phyloP scores from a whole-genome alignment of 2,797 vertebrate genomes.

The Hylomyscus alleni region DNA sequence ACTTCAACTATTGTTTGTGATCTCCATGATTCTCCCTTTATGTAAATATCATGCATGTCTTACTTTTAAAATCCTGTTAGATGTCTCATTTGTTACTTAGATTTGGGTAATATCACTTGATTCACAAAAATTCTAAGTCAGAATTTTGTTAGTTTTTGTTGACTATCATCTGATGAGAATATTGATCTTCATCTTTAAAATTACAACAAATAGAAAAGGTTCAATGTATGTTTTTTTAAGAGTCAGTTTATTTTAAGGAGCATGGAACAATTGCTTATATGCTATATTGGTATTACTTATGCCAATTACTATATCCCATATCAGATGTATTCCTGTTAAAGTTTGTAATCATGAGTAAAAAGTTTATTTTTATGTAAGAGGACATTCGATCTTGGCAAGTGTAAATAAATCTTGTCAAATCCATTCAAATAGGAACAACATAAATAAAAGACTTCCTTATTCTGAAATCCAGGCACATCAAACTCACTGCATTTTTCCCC shows the following conservation, averaged over 20 bases:
- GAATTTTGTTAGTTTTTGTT: constrained; percentile 33
- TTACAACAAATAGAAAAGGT: background rate
- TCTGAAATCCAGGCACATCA: background rate
- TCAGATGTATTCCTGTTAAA: background rate
- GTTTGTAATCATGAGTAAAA: background rate
- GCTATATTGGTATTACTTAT: background rate
- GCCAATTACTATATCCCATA: background rate
- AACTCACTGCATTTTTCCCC: background rate
- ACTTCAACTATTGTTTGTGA: constrained; percentile 26
- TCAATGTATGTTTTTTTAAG: background rate
- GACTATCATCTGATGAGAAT: background rate
- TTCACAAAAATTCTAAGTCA: background rate
- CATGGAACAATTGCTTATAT: background rate
- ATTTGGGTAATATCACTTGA: background rate
- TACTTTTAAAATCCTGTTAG: background rate
- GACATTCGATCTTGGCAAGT: background rate
- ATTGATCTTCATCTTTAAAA: background rate
- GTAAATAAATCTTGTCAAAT: constrained; percentile 40
- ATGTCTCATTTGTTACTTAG: constrained; percentile 2
- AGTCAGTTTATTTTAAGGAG: background rate
- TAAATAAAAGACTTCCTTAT: constrained; percentile 29
- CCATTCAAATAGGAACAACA: background rate
- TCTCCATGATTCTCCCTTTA: background rate
- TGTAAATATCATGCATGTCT: background rate
- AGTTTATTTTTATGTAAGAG: constrained; percentile 31